These are phyloP conservation scores for Stenotaenia linearis DNA, from an alignment of 2,888 invertebrate genomes.

Conservation along the genomic window DNA sequence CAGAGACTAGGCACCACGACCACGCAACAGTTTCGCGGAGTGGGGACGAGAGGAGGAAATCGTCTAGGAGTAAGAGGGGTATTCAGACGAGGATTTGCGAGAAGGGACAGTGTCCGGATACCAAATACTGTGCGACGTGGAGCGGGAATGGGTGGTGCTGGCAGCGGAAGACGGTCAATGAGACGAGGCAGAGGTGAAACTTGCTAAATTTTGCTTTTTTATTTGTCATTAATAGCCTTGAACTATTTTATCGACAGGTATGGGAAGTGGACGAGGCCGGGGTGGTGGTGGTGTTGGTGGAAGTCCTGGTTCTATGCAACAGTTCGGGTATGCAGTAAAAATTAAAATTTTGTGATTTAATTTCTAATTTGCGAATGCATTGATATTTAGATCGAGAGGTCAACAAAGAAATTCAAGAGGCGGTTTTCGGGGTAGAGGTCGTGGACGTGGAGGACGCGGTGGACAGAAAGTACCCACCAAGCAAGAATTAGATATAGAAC, in stretches of 20 bases:
- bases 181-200: neutral
- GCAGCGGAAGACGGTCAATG: neutral
- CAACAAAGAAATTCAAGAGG: neutral
- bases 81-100: neutral
- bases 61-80: neutral
- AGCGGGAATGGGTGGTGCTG: neutral
- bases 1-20: constrained; percentile 6
- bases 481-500: constrained; percentile 62
- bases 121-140: neutral
- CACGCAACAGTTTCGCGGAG: constrained; percentile 32
- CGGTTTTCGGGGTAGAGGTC: neutral
- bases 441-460: constrained; percentile 38
- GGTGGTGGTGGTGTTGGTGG: neutral
- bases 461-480: constrained; percentile 47
- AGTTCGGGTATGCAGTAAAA: neutral
- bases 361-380: too few species aligned
- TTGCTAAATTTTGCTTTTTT: too few species aligned
- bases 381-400: neutral
- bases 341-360: too few species aligned
- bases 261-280: neutral
- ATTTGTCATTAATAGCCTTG: too few species aligned
- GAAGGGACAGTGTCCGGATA: neutral
- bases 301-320: neutral
- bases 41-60: constrained; percentile 30
- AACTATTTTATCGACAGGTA: too few species aligned